These are phyloP conservation scores for Leptinotarsa peninsularis DNA, from an alignment of 2,888 invertebrate genomes.

Conservation along the genomic window DNA sequence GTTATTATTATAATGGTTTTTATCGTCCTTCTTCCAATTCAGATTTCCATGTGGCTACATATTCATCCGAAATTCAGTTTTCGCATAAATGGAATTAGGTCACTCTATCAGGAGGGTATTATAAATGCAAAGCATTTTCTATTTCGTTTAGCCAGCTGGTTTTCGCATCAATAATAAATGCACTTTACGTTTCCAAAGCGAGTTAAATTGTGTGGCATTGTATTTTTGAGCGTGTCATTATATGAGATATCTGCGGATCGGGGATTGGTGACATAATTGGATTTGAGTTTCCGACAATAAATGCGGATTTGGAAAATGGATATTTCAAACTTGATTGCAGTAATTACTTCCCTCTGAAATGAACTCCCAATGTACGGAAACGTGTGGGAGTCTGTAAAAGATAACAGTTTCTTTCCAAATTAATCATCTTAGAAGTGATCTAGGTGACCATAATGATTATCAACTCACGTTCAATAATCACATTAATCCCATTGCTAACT, in stretches of 20 bases:
- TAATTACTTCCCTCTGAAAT: too few relatives aligned
- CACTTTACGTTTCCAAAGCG: slow-evolving; percentile 17
- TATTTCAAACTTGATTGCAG: too few relatives aligned
- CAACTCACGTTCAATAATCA: too few relatives aligned
- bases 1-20: neutral
- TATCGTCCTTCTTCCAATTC: slow-evolving; percentile 26
- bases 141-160: slow-evolving; percentile 30
- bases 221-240: neutral
- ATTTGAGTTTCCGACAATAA: neutral
- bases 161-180: slow-evolving; percentile 19
- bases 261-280: neutral
- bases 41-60: slow-evolving; percentile 24
- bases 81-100: slow-evolving; percentile 35
- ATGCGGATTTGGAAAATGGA: too few relatives aligned
- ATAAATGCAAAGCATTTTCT: slow-evolving; percentile 35
- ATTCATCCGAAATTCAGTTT: slow-evolving; percentile 34
- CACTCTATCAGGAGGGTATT: slow-evolving; percentile 32
- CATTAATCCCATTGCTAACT: too few relatives aligned
- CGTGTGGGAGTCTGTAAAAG: too few relatives aligned
- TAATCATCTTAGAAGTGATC: too few relatives aligned
- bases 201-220: slow-evolving; percentile 50
- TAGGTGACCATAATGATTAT: too few relatives aligned
- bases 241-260: neutral
- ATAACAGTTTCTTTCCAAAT: too few relatives aligned
- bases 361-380: too few relatives aligned